Evolutionary conservation across 1,140 invertebrate species (phyloP).

Genomic region (Ceratina calcarata): DNA sequence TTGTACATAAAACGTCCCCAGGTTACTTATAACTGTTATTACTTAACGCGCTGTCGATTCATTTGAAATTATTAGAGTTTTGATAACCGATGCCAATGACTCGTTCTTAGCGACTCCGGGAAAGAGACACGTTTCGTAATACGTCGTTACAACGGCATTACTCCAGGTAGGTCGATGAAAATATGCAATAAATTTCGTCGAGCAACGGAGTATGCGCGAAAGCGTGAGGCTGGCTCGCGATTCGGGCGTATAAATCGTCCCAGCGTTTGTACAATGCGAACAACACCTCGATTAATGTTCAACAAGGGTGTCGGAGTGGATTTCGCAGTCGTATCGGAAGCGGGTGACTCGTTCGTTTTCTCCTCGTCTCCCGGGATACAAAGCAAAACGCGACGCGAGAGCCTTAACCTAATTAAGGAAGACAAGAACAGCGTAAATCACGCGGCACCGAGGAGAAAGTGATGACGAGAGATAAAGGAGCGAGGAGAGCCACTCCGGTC

Average conservation of each 20-base stretch:
- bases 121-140: neutral
- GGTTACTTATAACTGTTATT: too few relatives aligned
- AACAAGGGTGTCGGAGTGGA: conserved; percentile 44
- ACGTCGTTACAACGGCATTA: conserved; percentile 10
- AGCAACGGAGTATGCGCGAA: conserved; percentile 11
- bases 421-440: conserved; percentile 68
- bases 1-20: too few relatives aligned
- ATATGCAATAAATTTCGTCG: conserved; percentile 42
- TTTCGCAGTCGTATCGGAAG: conserved; percentile 55
- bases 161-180: conserved; percentile 21
- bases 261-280: conserved; percentile 33
- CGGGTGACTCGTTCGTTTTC: neutral
- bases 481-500: conserved; percentile 46
- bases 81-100: too few relatives aligned
- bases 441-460: conserved; percentile 61
- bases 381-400: conserved; percentile 30
- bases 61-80: too few relatives aligned
- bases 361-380: conserved; percentile 6
- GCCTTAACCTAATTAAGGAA: conserved; percentile 71
- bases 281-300: conserved; percentile 48
- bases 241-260: conserved; percentile 21
- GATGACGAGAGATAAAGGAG: conserved; percentile 68
- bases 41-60: too few relatives aligned
- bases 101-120: neutral
- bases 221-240: neutral